Percentiles rank a stretch among this genome's conserved stretches.
phyloP scores from a whole-genome alignment of 2,797 vertebrate genomes.

The Pangasius sanitwongsei region DNA sequence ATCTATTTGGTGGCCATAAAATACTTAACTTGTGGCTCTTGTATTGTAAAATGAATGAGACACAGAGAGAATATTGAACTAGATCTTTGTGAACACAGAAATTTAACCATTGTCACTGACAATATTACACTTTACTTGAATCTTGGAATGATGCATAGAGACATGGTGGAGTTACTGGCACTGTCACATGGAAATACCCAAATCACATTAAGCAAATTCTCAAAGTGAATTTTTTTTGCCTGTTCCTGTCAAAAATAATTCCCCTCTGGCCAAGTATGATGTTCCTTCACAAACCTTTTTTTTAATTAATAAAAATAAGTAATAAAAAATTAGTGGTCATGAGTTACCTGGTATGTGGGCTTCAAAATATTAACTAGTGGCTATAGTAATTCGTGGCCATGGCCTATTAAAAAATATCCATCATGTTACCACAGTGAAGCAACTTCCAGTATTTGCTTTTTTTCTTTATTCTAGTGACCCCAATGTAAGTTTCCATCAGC shows the following conservation, averaged over 20 bases:
- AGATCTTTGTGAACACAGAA: neutral
- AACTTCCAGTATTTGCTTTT: neutral
- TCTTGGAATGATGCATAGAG: neutral
- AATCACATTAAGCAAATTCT: neutral
- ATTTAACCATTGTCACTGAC: neutral
- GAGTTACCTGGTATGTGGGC: neutral
- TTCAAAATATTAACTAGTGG: neutral
- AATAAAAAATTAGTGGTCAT: neutral
- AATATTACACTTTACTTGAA: neutral
- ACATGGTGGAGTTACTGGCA: neutral
- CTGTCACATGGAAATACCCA: neutral
- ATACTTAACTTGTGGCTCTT: neutral
- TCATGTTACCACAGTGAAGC: neutral
- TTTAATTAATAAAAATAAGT: neutral
- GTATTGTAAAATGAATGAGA: neutral
- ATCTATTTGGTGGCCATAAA: neutral
- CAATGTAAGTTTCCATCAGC: neutral
- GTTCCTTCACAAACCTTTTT: neutral
- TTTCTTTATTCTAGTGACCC: neutral
- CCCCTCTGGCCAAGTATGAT: neutral
- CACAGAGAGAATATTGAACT: neutral
- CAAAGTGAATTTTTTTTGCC: neutral
- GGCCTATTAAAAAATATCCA: neutral
- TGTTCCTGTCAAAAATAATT: neutral
- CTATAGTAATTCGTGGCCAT: neutral